phyloP scores from a whole-genome alignment of 2,888 invertebrate species.

The Chrysodeixis includens region DNA sequence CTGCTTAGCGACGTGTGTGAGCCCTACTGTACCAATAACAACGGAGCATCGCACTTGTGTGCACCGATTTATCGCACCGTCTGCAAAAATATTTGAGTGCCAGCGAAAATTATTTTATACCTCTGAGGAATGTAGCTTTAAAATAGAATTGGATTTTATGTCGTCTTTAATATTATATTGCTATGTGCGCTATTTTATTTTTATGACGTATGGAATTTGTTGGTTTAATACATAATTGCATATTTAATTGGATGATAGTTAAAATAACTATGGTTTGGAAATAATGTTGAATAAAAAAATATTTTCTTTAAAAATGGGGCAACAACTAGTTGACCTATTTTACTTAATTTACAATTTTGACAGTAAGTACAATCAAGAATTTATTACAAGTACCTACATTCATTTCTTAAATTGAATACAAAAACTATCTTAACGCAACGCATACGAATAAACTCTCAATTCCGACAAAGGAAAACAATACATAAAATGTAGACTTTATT shows the following conservation, averaged over 20 bases:
- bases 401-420: background rate
- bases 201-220: background rate
- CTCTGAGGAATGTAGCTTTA: background rate
- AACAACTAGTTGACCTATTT: too few species aligned
- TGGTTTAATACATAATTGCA: background rate
- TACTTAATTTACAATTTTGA: too few species aligned
- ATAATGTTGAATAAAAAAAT: too few species aligned
- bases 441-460: background rate
- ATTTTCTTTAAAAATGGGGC: too few species aligned
- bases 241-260: background rate
- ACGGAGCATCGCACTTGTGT: conserved; percentile 58
- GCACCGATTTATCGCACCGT: conserved; percentile 61
- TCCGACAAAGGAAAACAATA: background rate
- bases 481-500: background rate
- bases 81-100: conserved; percentile 53
- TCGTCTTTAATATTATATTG: background rate
- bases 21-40: conserved; percentile 20
- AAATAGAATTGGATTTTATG: background rate
- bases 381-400: too few species aligned
- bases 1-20: conserved; percentile 8
- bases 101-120: conserved; percentile 10
- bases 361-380: too few species aligned
- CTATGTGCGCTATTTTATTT: background rate
- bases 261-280: background rate
- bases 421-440: background rate